These are phyloP conservation scores for Bambusicola thoracicus DNA, from an alignment of 2,113 vertebrate species.

Conservation along the genomic window DNA sequence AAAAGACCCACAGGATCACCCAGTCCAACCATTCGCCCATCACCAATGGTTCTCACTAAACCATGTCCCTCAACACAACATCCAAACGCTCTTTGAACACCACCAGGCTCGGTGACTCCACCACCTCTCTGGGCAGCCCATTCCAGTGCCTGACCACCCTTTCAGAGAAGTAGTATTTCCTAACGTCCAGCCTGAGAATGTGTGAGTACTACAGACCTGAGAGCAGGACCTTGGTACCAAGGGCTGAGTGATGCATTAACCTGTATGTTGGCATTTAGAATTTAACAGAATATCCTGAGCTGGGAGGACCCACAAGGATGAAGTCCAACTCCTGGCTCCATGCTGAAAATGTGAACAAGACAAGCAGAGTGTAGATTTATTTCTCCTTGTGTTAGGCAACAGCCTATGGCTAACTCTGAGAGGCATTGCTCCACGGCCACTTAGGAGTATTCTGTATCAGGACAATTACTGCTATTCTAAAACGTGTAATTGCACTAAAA, in stretches of 20 bases:
- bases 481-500: not conserved
- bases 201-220: accelerated
- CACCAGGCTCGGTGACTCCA: too few relatives aligned
- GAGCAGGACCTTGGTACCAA: not conserved
- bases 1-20: too few relatives aligned
- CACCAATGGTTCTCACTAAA: too few relatives aligned
- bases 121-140: too few relatives aligned
- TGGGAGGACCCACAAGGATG: too few relatives aligned
- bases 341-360: not conserved
- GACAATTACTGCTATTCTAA: not conserved
- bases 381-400: not conserved
- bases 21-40: too few relatives aligned
- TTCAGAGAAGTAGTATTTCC: too few relatives aligned
- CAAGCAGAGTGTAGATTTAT: not conserved
- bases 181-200: too few relatives aligned
- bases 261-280: not conserved
- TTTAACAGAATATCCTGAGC: not conserved
- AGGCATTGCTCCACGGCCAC: not conserved
- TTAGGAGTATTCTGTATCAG: not conserved
- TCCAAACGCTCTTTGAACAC: too few relatives aligned
- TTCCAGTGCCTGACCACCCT: too few relatives aligned
- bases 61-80: too few relatives aligned
- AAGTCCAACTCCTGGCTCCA: not conserved
- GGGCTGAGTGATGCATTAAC: not conserved
- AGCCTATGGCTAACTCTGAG: not conserved